Evolutionary conservation across 2,888 invertebrate genomes (phyloP), one percentile per base, ranked within the genome.

Genomic region (Ditylenchus weischeri): DNA sequence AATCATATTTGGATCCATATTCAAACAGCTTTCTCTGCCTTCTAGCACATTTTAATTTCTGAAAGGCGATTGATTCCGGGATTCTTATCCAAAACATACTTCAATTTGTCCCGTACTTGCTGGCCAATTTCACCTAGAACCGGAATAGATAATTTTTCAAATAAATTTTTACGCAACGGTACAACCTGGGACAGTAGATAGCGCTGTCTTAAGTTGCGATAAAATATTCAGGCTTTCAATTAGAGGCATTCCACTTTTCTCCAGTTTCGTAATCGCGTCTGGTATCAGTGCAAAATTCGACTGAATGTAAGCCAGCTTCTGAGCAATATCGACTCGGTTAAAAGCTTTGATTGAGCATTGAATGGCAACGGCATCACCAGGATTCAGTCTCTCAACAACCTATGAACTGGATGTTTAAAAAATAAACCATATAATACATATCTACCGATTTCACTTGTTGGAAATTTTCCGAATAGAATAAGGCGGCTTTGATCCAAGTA

Each of bases 1-100:
- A 29, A 64, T 4, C 36, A 59, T 49, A 19, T 38, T 50, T 0
- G 64, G 51, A 51, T 15, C 6, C 60, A 64, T 51, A 10, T 64
- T 57, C 0, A 64, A 1, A n/a, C 23, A 8, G 64, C n/a, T 15
- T 6, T 23, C 19, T 59, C 64, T 6, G 51, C 51, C 8, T 4
- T 19, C 59, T 50, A 18, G 50, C 47, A 18, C n/a, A 51, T 63
- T 7, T 50, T 35, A 2, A 63, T 18, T 21, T 62, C 63, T 29
- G 35, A 21, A 21, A 62, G 11, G 15, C n/a, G 23, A 23, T 18
- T 1, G 29, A 62, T 19, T 1, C 50, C 63, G 4, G 63, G 47
- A n/a, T 62, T 62, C n/a, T 62, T 62, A 48, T 64, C 51, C 10
- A 64, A 13, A 10, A 64, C 64, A 19, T 64, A 51, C n/a, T 63